These are phyloP conservation scores for Cerceris rybyensis DNA, from an alignment of 2,888 invertebrate species.

Conservation along the genomic window DNA sequence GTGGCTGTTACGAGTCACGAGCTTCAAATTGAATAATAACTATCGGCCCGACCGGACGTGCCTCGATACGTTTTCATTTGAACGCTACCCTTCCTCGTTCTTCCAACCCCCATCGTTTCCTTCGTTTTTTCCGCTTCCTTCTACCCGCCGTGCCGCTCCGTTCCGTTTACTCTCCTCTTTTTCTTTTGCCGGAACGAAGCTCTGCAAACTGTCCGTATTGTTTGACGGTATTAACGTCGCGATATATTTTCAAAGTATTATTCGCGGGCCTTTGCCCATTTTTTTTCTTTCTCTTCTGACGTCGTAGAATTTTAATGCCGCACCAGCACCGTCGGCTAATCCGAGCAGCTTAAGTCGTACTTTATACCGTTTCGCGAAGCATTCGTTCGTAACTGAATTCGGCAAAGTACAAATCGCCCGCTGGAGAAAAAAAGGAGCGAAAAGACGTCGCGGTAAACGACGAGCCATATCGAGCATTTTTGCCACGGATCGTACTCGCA, in stretches of 20 bases:
- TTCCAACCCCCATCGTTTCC: background rate
- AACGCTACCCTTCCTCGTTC: background rate
- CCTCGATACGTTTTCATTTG: conserved; percentile 14
- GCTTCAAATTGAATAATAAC: conserved; percentile 6
- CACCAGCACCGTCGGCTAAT: conserved; percentile 13
- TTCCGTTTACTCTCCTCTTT: conserved; percentile 16
- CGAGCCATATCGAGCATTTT: background rate
- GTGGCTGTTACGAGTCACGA: background rate
- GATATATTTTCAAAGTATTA: conserved; percentile 16
- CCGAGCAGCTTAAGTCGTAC: conserved; percentile 2
- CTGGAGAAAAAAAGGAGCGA: no score
- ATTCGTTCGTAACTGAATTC: background rate
- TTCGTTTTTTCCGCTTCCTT: background rate
- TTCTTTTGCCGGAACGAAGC: conserved; percentile 1
- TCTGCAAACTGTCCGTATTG: conserved; percentile 19
- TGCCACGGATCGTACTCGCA: background rate
- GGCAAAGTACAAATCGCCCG: background rate
- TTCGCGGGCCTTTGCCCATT: background rate
- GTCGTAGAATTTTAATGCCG: background rate
- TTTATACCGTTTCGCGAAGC: background rate
- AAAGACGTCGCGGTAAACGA: no score
- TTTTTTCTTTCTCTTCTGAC: background rate
- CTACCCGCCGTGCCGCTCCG: background rate
- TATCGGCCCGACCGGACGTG: background rate
- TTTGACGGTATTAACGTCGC: conserved; percentile 24